These are phyloP conservation scores for Metacarcinus magister DNA, from an alignment of 2,888 invertebrate species.

Conservation along the genomic window DNA sequence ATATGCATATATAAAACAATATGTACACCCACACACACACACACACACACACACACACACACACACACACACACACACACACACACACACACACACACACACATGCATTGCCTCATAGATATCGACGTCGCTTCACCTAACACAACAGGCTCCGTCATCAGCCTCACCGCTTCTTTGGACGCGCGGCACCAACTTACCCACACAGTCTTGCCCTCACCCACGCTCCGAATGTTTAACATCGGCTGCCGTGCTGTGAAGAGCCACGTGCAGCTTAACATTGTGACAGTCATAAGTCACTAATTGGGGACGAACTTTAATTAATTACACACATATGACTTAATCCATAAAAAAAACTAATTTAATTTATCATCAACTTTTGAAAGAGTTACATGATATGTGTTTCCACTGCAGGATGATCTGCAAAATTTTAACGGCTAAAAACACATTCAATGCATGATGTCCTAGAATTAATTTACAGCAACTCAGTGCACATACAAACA, in stretches of 20 bases:
- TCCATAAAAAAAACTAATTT: background rate
- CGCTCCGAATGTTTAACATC: background rate
- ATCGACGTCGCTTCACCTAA: background rate
- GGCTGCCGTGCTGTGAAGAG: background rate
- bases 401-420: background rate
- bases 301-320: background rate
- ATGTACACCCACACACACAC: background rate
- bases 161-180: too few species aligned
- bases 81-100: too few species aligned
- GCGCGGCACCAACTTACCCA: background rate
- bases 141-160: background rate
- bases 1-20: background rate
- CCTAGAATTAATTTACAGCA: background rate
- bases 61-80: background rate
- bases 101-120: too few species aligned
- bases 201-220: background rate
- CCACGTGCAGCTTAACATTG: background rate
- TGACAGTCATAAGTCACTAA: background rate
- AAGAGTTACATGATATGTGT: background rate
- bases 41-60: background rate
- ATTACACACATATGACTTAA: background rate
- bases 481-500: background rate
- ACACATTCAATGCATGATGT: background rate
- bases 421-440: background rate
- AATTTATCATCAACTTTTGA: background rate